Evolutionary conservation across 2,797 vertebrate species (phyloP).

Genomic region (Aldrovandia affinis): DNA sequence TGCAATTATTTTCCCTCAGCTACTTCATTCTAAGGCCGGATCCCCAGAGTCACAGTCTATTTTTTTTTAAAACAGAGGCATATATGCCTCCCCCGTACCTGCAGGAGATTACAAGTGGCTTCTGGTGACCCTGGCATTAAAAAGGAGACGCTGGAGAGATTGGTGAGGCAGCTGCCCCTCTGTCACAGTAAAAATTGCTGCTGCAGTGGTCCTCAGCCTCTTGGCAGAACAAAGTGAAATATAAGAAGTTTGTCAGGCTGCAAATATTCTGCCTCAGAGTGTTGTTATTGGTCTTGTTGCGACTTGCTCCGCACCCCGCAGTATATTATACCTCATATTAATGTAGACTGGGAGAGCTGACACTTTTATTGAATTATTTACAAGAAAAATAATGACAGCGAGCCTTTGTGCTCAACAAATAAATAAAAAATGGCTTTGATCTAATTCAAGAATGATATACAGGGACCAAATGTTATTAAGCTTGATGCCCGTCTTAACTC

Average conservation of each 20-base stretch:
- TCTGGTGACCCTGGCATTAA: constrained; percentile 59
- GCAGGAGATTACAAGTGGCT: constrained; percentile 64
- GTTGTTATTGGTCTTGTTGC: background rate
- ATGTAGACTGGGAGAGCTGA: constrained; percentile 62
- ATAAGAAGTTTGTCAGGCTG: constrained; percentile 49
- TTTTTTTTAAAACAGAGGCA: constrained; percentile 52
- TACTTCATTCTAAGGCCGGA: constrained; percentile 53
- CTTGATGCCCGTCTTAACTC: constrained; percentile 67
- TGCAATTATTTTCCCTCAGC: constrained; percentile 67
- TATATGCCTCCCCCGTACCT: constrained; percentile 42
- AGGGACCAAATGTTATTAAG: constrained; percentile 66
- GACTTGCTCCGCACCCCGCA: constrained; percentile 58
- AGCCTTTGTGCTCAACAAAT: constrained; percentile 72
- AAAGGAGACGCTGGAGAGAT: constrained; percentile 45
- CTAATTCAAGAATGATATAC: constrained; percentile 69
- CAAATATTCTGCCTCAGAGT: constrained; percentile 25
- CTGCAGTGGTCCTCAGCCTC: constrained; percentile 20
- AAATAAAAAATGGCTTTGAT: constrained; percentile 79
- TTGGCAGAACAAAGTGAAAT: constrained; percentile 55
- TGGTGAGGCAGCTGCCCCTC: constrained; percentile 56
- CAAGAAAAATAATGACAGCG: constrained; percentile 76
- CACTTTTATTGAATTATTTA: constrained; percentile 80
- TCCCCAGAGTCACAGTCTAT: constrained; percentile 61
- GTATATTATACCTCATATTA: constrained; percentile 73
- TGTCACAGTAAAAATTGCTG: constrained; percentile 42